Evolutionary conservation across 2,888 invertebrate genomes (phyloP).

Genomic region (Drosophila leonis): DNA sequence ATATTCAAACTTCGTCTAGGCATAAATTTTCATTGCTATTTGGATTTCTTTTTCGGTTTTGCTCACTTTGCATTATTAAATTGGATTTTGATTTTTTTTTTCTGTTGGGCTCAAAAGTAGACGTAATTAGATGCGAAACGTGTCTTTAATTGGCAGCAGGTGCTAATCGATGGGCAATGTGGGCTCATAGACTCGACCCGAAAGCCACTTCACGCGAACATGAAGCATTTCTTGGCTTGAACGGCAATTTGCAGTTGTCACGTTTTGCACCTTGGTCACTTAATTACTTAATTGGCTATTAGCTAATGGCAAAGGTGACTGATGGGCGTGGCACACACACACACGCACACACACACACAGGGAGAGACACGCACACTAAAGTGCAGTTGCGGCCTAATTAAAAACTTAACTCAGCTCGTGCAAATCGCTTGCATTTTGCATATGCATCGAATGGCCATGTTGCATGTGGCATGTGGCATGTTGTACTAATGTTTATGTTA

Average conservation of each 20-base stretch:
- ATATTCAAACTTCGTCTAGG: background rate
- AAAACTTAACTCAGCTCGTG: slow-evolving; percentile 10
- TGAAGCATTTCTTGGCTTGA: slow-evolving; percentile 32
- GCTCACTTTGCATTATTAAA: slow-evolving; percentile 4
- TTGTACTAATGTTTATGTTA: background rate
- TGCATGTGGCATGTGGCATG: background rate
- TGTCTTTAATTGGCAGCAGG: slow-evolving; percentile 59
- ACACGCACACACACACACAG: slow-evolving; percentile 8
- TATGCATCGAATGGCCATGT: slow-evolving; percentile 14
- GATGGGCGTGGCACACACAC: slow-evolving; percentile 19
- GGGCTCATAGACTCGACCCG: slow-evolving; percentile 19
- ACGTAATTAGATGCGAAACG: slow-evolving; percentile 63
- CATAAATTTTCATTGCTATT: background rate
- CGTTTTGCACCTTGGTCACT: slow-evolving; percentile 54
- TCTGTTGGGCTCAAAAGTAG: slow-evolving; percentile 59
- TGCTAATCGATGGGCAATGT: slow-evolving; percentile 61
- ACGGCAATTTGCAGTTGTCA: slow-evolving; percentile 58
- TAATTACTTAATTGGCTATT: slow-evolving; percentile 78
- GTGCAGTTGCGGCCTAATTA: slow-evolving; percentile 21
- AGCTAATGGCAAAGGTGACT: slow-evolving; percentile 54
- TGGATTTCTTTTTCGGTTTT: slow-evolving; percentile 1
- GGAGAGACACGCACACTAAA: slow-evolving; percentile 2
- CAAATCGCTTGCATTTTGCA: slow-evolving; percentile 33
- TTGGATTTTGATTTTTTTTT: background rate
- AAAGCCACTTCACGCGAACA: slow-evolving; percentile 45